Evolutionary conservation across 2,888 invertebrate genomes (phyloP).

Genomic region (Sclerodermus sp.): DNA sequence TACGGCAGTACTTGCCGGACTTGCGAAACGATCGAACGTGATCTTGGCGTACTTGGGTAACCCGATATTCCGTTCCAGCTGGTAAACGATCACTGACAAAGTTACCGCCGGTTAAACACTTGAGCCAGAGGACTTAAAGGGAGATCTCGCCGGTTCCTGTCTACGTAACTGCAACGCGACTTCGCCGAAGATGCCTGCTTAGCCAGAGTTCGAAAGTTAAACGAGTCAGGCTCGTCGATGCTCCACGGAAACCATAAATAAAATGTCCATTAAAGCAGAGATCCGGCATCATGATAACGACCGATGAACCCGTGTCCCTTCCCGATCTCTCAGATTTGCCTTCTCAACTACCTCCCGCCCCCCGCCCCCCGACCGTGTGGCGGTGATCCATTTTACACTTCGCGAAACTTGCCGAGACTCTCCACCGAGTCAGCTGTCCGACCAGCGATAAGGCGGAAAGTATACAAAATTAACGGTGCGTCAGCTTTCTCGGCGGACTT

Average conservation of each 20-base stretch:
- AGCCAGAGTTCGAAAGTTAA: constrained; percentile 10
- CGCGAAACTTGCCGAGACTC: too few relatives aligned
- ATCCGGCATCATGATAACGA: background rate
- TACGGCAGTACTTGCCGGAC: constrained; percentile 28
- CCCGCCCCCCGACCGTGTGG: too few relatives aligned
- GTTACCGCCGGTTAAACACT: constrained; percentile 27
- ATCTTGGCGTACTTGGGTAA: constrained; percentile 20
- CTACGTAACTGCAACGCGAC: constrained; percentile 6
- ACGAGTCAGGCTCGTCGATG: constrained; percentile 10
- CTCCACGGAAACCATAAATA: constrained; percentile 17
- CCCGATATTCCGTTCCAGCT: constrained; percentile 23
- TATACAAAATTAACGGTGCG: too few relatives aligned
- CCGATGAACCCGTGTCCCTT: too few relatives aligned
- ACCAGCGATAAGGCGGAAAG: too few relatives aligned
- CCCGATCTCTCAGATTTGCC: too few relatives aligned
- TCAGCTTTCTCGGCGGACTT: too few relatives aligned
- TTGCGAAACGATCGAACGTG: constrained; percentile 28
- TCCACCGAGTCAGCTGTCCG: too few relatives aligned
- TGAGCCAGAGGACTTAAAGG: constrained; percentile 28
- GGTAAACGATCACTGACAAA: constrained; percentile 21
- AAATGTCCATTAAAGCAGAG: constrained; percentile 17
- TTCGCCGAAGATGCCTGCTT: constrained; percentile 9
- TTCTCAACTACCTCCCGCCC: too few relatives aligned
- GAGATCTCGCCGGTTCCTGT: constrained; percentile 18
- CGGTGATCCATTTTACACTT: too few relatives aligned